Evolutionary conservation across 2,888 invertebrate genomes (phyloP), one percentile per base, ranked within the genome.

Genomic region (Eudemis profundana): DNA sequence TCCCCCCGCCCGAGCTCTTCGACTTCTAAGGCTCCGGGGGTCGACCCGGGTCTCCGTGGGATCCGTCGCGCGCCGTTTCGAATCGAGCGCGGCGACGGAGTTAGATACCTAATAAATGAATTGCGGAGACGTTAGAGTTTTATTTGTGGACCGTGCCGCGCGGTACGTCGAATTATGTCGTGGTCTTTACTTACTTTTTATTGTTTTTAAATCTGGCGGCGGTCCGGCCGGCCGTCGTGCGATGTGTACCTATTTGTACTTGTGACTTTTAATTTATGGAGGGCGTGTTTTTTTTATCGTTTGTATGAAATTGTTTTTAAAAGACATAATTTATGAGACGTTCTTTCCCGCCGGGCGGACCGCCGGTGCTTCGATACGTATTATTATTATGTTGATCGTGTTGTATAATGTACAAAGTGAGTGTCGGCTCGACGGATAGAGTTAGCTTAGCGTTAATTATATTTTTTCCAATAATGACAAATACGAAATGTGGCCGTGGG

Each of bases 351-450:
- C 42, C 49, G 61, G 44, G 1, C 56, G 62, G 51, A 23, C 73
- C 75, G 66, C 68, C 74, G 67, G 74, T 68, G 66, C 56, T 67
- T 68, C 71, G 71, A 50, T 56, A 42, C 56, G 44, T 56, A 42
- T 29, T 56, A 54, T 38, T 53, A 42, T 54, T 56, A 81, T 86
- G 78, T 83, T 83, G 78, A 84, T 83, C 85, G 79, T 82, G 78
- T 84, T 86, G 85, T 89, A 88, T 87, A 87, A 86, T 91, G 92
- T 91, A 91, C 91, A 91, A 91, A 91, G 87, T 85, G 91, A 86
- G 90, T 89, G 85, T 76, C 76, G 85, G 91, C 91, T 91, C 92
- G 89, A 86, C 76, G 84, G 78, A 82, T 87, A 87, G 86, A 86
- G 75, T 83, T 90, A 90, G 89, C 81, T 85, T 90, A 89, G 86